Conservation (phyloP, 2,113 vertebrate genomes). For the Coptodon bakossiorum region DNA sequence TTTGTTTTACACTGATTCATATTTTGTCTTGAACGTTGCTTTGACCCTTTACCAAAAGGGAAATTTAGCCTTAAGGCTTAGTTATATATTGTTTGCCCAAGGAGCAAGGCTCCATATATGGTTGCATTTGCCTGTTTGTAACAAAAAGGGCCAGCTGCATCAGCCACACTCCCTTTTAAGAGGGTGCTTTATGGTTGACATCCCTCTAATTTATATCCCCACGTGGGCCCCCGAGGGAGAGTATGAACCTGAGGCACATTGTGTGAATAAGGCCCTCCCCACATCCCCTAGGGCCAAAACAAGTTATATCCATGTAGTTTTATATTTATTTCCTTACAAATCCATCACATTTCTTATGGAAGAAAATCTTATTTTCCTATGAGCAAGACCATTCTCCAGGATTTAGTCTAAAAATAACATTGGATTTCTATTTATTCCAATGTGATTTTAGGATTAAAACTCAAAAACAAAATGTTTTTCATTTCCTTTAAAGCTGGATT, state of each 20-base stretch:
- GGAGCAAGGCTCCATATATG: constrained; percentile 39
- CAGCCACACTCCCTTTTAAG: constrained; percentile 46
- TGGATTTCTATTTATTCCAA: not conserved
- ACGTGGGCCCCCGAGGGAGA: constrained; percentile 46
- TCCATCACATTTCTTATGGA: not conserved
- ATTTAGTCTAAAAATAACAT: not conserved
- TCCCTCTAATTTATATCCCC: constrained; percentile 63
- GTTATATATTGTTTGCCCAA: not conserved
- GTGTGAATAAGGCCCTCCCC: constrained; percentile 21
- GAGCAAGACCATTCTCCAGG: accelerated
- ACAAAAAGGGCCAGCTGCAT: constrained; percentile 53
- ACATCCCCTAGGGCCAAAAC: not conserved
- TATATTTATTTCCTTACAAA: not conserved
- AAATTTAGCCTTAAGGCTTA: not conserved
- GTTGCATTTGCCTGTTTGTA: constrained; percentile 21
- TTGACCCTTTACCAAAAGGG: not conserved
- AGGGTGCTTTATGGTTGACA: constrained; percentile 51
- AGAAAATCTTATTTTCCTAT: not conserved
- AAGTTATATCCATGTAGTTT: not conserved
- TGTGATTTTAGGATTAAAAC: not conserved
- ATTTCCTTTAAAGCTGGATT: not conserved
- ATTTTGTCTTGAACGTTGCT: not conserved
- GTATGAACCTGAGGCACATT: constrained; percentile 45
- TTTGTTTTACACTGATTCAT: constrained; percentile 21
- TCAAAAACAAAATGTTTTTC: not conserved